Evolutionary conservation across 2,797 vertebrate species (phyloP), one percentile per base, ranked within the genome.

Genomic region (Poecilia velifera): DNA sequence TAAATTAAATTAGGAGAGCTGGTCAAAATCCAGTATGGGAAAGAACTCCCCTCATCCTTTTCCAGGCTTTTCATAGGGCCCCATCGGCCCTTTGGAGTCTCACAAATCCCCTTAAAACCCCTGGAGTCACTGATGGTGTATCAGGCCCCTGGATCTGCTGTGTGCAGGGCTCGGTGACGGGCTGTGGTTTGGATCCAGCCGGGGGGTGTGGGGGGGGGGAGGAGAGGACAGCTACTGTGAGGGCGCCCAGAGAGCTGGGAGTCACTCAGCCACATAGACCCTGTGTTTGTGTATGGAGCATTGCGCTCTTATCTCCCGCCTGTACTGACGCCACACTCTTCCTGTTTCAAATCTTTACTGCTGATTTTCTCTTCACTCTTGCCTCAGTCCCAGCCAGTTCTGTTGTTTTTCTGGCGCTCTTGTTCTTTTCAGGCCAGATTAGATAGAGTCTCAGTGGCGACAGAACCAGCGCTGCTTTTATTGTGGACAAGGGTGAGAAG

Each of bases 301-400:
- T 91, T 87, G 95, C 81, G 81, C 95, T 95, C 96, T 97, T 97
- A 97, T 98, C 97, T 97, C 95, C 96, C 93, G 96, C 94, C 94
- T 94, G 92, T 95, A 94, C 97, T 96, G 97, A 97, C 97, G 97
- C 98, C 97, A 96, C 93, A 93, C 96, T 97, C 96, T 98, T 99
- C 98, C 98, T 98, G 97, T 98, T 98, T 97, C 96, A 97, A 97
- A 97, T 97, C 95, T 93, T 95, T 95, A 93, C 93, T 94, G 95
- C 94, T 96, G 94, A 95, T 96, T 95, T 95, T 96, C 92, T 95
- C 93, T 94, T 94, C 92, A 90, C 89, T 95, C 92, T 88, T 94
- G 90, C 94, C 92, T 91, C 87, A 79, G 92, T 87, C 82, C 91
- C 91, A 89, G 91, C 92, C 94, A 83, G 87, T 80, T 86, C 86